phyloP scores from a whole-genome alignment of 2,888 invertebrate species.

The Drosophila setosimentum region DNA sequence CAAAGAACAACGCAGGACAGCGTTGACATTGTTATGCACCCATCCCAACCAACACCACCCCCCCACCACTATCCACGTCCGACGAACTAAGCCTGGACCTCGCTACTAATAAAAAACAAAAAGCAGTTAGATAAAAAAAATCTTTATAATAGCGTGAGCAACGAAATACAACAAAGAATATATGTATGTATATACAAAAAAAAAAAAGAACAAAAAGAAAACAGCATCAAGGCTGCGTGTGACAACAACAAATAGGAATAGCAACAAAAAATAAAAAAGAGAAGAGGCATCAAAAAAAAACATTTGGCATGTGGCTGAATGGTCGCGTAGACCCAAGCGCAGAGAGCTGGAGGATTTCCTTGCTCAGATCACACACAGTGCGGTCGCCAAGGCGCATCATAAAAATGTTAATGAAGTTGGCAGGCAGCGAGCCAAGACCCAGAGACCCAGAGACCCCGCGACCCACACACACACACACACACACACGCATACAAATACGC shows the following conservation, averaged over 20 bases:
- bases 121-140: slow-evolving; percentile 77
- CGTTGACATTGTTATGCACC: slow-evolving; percentile 63
- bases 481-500: slow-evolving; percentile 15
- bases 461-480: slow-evolving; percentile 22
- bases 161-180: slow-evolving; percentile 22
- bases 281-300: slow-evolving; percentile 38
- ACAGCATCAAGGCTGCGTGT: slow-evolving; percentile 72
- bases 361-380: slow-evolving; percentile 65
- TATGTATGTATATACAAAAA: slow-evolving; percentile 7
- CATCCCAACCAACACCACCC: not conserved
- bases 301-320: slow-evolving; percentile 64
- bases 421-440: slow-evolving; percentile 59
- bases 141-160: slow-evolving; percentile 70
- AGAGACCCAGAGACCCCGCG: slow-evolving; percentile 12
- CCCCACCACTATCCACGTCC: not conserved
- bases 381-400: slow-evolving; percentile 79
- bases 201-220: slow-evolving; percentile 20
- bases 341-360: slow-evolving; percentile 35
- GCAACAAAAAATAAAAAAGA: slow-evolving; percentile 35
- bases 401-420: slow-evolving; percentile 79
- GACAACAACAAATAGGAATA: slow-evolving; percentile 60
- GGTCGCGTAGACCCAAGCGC: slow-evolving; percentile 32
- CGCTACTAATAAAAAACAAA: slow-evolving; percentile 63
- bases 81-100: slow-evolving; percentile 20
- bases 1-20: slow-evolving; percentile 60